Percentiles rank a stretch among this genome's conserved stretches.
Conservation (phyloP, 2,888 invertebrate genomes). For the Elmis aenea region DNA sequence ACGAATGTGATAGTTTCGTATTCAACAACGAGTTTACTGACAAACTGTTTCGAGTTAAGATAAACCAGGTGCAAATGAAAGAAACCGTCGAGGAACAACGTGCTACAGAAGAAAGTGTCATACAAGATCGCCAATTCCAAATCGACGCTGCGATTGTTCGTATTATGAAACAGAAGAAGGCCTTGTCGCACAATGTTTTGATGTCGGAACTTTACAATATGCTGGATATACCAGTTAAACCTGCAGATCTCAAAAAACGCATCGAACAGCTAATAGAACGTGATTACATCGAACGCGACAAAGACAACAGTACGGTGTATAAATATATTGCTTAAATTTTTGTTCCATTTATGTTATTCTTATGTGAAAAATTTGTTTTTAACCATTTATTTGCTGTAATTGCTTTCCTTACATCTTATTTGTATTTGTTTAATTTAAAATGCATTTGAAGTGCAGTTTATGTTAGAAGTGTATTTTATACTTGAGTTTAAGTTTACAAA, state of each 20-base stretch:
- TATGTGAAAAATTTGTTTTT: background rate
- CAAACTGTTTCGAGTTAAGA: conserved; percentile 93
- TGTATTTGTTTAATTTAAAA: too few species aligned
- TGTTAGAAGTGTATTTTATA: too few species aligned
- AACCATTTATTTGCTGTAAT: too few species aligned
- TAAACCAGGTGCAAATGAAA: conserved; percentile 87
- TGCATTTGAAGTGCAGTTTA: too few species aligned
- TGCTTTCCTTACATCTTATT: too few species aligned
- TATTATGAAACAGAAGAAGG: conserved; percentile 97
- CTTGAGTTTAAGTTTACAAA: too few species aligned
- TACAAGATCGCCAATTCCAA: conserved; percentile 97
- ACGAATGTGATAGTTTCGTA: conserved; percentile 73
- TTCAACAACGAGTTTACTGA: conserved; percentile 89
- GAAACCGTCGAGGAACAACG: conserved; percentile 82
- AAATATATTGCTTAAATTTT: conserved; percentile 90
- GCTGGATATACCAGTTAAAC: conserved; percentile 97
- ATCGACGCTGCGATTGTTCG: conserved; percentile 98
- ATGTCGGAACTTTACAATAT: conserved; percentile 93
- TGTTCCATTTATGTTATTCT: too few species aligned
- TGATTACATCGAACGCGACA: conserved; percentile 97
- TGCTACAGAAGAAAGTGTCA: conserved; percentile 93
- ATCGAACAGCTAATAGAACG: conserved; percentile 97
- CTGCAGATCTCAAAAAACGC: conserved; percentile 93
- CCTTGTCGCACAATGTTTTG: conserved; percentile 86
- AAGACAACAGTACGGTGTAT: conserved; percentile 68